Evolutionary conservation across 2,888 invertebrate genomes (phyloP).

Genomic region (Ichneumon xanthorius): DNA sequence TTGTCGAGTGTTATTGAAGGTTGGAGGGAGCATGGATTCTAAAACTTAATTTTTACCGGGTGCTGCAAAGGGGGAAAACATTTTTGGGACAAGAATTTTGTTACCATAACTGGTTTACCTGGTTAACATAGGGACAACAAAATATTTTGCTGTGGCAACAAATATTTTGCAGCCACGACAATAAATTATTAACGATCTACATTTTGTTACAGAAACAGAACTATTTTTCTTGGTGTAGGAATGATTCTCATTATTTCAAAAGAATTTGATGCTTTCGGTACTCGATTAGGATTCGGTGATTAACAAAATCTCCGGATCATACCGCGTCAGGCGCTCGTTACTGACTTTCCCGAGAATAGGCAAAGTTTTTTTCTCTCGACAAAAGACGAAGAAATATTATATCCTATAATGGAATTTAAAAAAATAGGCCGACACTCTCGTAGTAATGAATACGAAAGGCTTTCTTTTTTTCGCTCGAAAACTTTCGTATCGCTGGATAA

Average conservation of each 20-base stretch:
- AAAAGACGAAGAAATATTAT: not conserved
- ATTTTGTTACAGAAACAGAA: too few relatives aligned
- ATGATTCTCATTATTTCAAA: not conserved
- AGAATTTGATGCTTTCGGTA: not conserved
- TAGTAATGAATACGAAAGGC: conserved; percentile 47
- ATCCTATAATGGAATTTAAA: not conserved
- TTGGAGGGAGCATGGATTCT: too few relatives aligned
- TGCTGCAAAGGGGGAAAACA: too few relatives aligned
- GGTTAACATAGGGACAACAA: too few relatives aligned
- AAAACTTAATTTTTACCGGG: not conserved
- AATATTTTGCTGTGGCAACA: too few relatives aligned
- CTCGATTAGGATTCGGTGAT: not conserved
- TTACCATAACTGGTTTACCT: too few relatives aligned
- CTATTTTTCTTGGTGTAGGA: not conserved
- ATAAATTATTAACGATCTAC: too few relatives aligned
- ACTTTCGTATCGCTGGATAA: conserved; percentile 41
- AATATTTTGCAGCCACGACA: too few relatives aligned
- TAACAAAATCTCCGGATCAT: not conserved
- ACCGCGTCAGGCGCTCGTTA: not conserved
- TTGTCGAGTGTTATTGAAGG: not conserved
- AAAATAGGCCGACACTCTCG: conserved; percentile 4
- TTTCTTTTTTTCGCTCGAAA: conserved; percentile 22
- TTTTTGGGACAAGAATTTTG: too few relatives aligned
- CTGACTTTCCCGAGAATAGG: not conserved
- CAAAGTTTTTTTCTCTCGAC: not conserved